Evolutionary conservation across 2,797 vertebrate species (phyloP), one percentile per base, ranked within the genome.

Genomic region (Peromyscus aztecus): DNA sequence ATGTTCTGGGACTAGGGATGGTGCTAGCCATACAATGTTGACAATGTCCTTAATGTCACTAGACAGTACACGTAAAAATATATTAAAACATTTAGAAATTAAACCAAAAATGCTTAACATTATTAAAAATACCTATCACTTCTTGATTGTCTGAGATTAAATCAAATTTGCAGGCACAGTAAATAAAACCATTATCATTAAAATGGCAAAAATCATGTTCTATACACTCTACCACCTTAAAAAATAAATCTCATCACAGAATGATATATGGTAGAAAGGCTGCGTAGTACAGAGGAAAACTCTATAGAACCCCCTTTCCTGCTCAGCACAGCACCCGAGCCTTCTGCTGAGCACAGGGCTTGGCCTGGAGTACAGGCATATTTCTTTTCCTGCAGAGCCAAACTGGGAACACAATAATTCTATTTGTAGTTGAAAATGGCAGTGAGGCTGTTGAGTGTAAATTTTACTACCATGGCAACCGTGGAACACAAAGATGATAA

Each of bases 391-490:
- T 92, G 43, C 92, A 89, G 89, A 97, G 92, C 95, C 97, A 95
- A 93, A 97, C 82, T 95, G 86, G 92, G 91, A 97, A 94, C 83
- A 96, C 83, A 90, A 85, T 95, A 80, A 89, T 95, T 96, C 91
- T 97, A 94, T 97, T 95, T 97, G 97, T 97, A 89, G 95, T 95
- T 87, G 94, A 81, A 90, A 94, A 97, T 90, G 94, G 90, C 92
- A 95, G 52, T 21, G 90, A 97, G 83, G 71, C 92, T 94, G 94
- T 21, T 80, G 95, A 95, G 96, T 94, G 94, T 97, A 95, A 95
- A 96, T 97, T 96, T 97, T 89, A 97, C 97, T 97, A 81, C 97
- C 97, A 97, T 97, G 97, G 97, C 96, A 97, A 97, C 97, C 80
- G 95, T 93, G 86, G 84, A 95, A 82, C 90, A 95, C 93, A 91